A percentile compares a stretch with the other conserved stretches of the same genome.
Conservation (phyloP, 2,797 vertebrate species). For the Scolopax rusticola region DNA sequence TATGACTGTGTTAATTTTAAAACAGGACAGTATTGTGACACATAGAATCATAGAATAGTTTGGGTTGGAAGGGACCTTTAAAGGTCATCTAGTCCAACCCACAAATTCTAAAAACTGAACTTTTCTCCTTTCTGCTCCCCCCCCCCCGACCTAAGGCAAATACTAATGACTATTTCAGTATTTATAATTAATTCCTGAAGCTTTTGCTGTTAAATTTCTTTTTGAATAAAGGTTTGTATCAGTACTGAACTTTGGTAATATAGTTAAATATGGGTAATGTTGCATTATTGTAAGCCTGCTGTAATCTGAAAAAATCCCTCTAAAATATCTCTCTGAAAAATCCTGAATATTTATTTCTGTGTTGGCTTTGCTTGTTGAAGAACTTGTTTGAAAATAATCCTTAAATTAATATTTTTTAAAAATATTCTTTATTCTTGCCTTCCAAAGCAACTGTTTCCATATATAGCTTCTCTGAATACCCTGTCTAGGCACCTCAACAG, state of each 20-base stretch:
- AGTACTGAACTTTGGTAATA: background rate
- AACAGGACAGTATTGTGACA: background rate
- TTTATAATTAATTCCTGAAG: background rate
- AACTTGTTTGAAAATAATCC: background rate
- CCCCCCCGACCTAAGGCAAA: background rate
- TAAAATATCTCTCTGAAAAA: background rate
- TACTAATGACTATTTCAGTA: background rate
- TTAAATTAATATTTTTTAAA: background rate
- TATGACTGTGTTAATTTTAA: background rate
- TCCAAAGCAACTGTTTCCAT: background rate
- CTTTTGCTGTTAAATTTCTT: background rate
- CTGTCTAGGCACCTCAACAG: background rate
- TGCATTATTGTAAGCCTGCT: background rate
- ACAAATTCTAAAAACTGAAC: background rate
- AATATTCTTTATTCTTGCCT: background rate
- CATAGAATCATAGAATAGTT: background rate
- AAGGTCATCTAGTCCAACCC: background rate
- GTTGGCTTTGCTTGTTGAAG: background rate
- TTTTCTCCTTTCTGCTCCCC: background rate
- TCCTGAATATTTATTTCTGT: rapidly evolving
- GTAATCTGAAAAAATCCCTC: background rate
- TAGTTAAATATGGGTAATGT: background rate
- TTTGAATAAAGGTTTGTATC: background rate
- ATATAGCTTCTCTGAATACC: background rate
- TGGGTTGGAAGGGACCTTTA: background rate